These are phyloP conservation scores for Epinotia demarniana DNA, from an alignment of 2,888 invertebrate genomes.

Conservation along the genomic window DNA sequence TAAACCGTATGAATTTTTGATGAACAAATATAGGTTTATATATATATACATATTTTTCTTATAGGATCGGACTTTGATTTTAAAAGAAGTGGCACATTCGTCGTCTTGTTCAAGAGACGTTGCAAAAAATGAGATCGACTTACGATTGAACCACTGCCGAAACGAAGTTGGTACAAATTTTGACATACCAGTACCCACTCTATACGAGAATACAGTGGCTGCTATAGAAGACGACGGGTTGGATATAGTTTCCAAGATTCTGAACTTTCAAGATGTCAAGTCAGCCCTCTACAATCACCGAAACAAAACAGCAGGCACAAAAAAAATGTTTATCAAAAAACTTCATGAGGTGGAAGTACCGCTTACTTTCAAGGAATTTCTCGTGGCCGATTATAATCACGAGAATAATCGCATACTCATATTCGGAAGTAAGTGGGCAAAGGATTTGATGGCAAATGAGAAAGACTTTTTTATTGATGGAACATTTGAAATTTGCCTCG, in stretches of 20 bases:
- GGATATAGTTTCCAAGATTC: neutral
- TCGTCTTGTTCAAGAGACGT: neutral
- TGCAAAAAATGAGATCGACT: neutral
- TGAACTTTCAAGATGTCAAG: conserved; percentile 11
- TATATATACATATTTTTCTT: neutral
- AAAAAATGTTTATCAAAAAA: neutral
- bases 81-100: neutral
- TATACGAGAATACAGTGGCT: neutral
- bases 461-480: neutral
- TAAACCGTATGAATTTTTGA: too few relatives aligned
- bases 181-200: neutral
- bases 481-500: neutral
- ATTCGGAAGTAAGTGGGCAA: neutral
- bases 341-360: neutral
- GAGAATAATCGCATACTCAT: conserved; percentile 2
- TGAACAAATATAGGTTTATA: too few relatives aligned
- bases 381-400: neutral
- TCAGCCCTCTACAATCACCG: conserved; percentile 8
- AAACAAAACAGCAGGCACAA: conserved; percentile 11
- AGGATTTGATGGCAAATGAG: neutral
- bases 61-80: too few relatives aligned
- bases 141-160: neutral
- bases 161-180: conserved; percentile 3
- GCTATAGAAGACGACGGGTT: conserved; percentile 11
- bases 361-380: neutral